These are phyloP conservation scores for Actias luna DNA, from an alignment of 2,888 invertebrate genomes.

Conservation along the genomic window DNA sequence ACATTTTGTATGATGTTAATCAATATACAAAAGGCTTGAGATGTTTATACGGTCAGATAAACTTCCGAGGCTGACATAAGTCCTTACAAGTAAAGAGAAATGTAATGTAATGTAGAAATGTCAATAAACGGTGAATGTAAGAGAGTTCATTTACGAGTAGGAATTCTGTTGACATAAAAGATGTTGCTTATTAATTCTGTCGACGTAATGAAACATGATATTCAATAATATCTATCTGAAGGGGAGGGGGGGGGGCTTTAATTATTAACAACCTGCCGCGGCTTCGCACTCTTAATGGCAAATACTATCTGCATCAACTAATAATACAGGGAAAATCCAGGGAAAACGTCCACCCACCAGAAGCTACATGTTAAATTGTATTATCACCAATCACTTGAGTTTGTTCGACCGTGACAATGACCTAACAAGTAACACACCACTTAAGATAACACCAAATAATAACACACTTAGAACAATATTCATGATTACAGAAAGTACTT, in stretches of 20 bases:
- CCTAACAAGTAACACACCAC: constrained; percentile 5
- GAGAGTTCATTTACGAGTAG: background rate
- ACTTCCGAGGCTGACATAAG: background rate
- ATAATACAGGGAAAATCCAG: too few relatives aligned
- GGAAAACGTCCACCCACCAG: too few relatives aligned
- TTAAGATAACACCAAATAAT: constrained; percentile 1
- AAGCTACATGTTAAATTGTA: background rate
- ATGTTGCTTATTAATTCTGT: background rate
- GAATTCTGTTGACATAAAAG: background rate
- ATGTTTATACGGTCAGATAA: background rate
- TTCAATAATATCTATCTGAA: too few relatives aligned
- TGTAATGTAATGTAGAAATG: too few relatives aligned
- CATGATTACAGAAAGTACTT: constrained; percentile 8
- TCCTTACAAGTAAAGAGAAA: background rate
- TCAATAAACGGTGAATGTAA: background rate
- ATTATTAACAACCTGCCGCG: too few relatives aligned
- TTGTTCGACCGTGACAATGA: constrained; percentile 2
- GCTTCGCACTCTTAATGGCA: too few relatives aligned
- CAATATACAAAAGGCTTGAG: background rate
- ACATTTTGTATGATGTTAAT: background rate
- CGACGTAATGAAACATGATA: background rate
- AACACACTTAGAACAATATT: constrained; percentile 6
- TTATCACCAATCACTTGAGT: background rate
- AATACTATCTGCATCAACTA: too few relatives aligned
- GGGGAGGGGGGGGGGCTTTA: too few relatives aligned